Percentiles rank a stretch among this genome's conserved stretches.
phyloP scores from a whole-genome alignment of 2,113 vertebrate species.

The Echinops telfairi region DNA sequence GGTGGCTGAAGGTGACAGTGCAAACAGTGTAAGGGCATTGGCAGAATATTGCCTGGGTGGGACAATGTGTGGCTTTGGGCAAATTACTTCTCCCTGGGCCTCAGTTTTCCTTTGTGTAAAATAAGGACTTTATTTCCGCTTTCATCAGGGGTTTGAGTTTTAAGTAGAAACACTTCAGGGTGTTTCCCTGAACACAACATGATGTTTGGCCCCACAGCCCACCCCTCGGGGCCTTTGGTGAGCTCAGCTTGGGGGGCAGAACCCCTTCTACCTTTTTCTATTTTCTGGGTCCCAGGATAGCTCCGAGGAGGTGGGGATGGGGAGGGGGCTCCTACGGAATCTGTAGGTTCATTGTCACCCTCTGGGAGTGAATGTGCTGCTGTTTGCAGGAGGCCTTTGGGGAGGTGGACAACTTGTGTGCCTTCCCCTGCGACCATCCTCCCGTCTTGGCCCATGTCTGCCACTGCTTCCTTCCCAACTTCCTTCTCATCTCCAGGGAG shows the following conservation, averaged over 20 bases:
- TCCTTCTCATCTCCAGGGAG: neutral
- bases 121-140: neutral
- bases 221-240: too few relatives aligned
- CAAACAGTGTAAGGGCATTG: neutral
- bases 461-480: neutral
- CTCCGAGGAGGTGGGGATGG: neutral
- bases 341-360: neutral
- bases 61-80: fast-evolving
- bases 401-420: neutral
- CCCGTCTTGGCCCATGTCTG: neutral
- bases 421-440: neutral
- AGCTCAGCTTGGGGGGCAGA: neutral
- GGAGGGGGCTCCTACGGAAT: neutral
- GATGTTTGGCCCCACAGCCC: neutral
- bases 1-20: neutral
- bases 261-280: neutral
- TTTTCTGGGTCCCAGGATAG: neutral
- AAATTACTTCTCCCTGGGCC: neutral
- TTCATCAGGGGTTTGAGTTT: too few relatives aligned
- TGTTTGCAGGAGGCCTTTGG: neutral
- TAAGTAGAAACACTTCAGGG: too few relatives aligned
- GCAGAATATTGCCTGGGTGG: neutral
- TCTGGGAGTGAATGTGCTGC: neutral
- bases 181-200: too few relatives aligned
- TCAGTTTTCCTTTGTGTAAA: constrained; percentile 58